phyloP scores from a whole-genome alignment of 2,797 vertebrate genomes.

The Spondyliosoma cantharus region DNA sequence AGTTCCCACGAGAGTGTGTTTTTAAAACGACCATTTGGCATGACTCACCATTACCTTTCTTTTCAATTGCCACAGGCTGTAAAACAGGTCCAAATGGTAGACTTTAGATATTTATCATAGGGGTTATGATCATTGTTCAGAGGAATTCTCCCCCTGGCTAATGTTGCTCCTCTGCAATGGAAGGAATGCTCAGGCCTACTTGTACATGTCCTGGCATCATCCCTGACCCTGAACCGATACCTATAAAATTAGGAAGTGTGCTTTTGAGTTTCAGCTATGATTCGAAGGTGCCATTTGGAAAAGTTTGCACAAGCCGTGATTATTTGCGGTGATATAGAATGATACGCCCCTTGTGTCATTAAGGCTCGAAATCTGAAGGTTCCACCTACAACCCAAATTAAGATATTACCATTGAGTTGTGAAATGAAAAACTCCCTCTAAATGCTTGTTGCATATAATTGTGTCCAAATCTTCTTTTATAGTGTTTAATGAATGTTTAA shows the following conservation, averaged over 20 bases:
- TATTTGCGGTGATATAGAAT: not conserved
- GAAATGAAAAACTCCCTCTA: not conserved
- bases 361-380: not conserved
- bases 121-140: conserved; percentile 69
- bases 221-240: conserved; percentile 73
- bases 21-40: conserved; percentile 9
- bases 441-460: not conserved
- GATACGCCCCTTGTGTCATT: conserved; percentile 4
- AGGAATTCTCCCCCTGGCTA: conserved; percentile 79
- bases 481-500: conserved; percentile 15
- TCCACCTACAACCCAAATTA: not conserved
- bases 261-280: conserved; percentile 38
- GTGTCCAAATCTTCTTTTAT: not conserved
- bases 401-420: not conserved
- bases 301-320: conserved; percentile 7
- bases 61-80: conserved; percentile 46
- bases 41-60: conserved; percentile 28
- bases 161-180: conserved; percentile 62
- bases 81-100: conserved; percentile 49
- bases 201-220: conserved; percentile 75
- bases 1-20: conserved; percentile 25
- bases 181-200: conserved; percentile 74
- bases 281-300: conserved; percentile 10
- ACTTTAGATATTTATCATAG: conserved; percentile 59
- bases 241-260: conserved; percentile 52